A percentile compares a stretch with the other conserved stretches of the same genome.
phyloP scores from a whole-genome alignment of 1,140 invertebrate species.

The Ceratina japonica region DNA sequence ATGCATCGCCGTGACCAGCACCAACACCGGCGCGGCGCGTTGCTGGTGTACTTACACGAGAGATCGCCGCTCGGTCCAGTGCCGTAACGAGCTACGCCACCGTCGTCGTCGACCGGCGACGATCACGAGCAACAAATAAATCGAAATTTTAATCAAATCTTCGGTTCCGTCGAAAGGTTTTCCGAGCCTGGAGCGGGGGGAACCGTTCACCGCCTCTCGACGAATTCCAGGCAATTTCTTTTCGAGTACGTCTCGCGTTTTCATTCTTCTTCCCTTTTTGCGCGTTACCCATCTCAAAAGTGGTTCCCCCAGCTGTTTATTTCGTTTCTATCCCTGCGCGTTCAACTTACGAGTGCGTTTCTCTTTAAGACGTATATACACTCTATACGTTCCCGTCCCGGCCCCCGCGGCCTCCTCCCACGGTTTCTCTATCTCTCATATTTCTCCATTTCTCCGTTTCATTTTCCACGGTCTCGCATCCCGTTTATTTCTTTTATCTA shows the following conservation, averaged over 20 bases:
- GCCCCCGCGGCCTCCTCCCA: constrained; percentile 2
- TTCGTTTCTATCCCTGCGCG: constrained; percentile 45
- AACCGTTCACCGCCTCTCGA: too few species aligned
- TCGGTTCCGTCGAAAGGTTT: too few species aligned
- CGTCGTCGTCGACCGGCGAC: too few species aligned
- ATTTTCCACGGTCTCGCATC: constrained; percentile 27
- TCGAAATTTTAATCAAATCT: too few species aligned
- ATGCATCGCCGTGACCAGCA: constrained; percentile 27
- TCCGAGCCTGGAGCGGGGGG: too few species aligned
- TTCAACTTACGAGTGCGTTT: constrained; percentile 49
- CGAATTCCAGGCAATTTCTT: constrained; percentile 28
- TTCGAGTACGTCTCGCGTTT: constrained; percentile 25
- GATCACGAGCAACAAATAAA: too few species aligned
- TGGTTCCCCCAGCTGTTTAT: constrained; percentile 41
- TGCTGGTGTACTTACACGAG: constrained; percentile 45
- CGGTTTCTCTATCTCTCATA: constrained; percentile 54
- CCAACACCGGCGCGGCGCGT: constrained; percentile 32
- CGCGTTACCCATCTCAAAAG: constrained; percentile 29
- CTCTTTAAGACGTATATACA: constrained; percentile 53
- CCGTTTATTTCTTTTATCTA: constrained; percentile 47
- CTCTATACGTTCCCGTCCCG: background rate
- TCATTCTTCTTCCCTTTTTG: constrained; percentile 29
- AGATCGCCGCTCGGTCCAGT: constrained; percentile 43
- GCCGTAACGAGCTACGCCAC: constrained; percentile 18
- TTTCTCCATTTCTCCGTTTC: constrained; percentile 49